These are phyloP conservation scores for Cinara cedri DNA, from an alignment of 2,888 invertebrate genomes.

Conservation along the genomic window DNA sequence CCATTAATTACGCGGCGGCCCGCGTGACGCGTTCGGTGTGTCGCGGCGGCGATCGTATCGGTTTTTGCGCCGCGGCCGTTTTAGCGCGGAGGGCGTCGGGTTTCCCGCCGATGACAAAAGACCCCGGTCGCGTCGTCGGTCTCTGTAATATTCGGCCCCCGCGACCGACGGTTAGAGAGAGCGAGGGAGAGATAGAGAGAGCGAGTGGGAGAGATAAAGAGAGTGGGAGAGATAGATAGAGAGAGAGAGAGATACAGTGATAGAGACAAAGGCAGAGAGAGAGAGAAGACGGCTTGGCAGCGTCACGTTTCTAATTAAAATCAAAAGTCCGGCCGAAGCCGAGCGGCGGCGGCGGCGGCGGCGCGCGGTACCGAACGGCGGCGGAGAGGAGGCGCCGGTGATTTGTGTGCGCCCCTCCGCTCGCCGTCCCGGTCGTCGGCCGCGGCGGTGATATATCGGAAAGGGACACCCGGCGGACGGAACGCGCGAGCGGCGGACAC, in stretches of 20 bases:
- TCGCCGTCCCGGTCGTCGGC: slow-evolving; percentile 10
- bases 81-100: slow-evolving; percentile 6
- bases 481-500: background rate
- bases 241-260: too few relatives aligned
- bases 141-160: background rate
- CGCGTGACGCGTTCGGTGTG: too few relatives aligned
- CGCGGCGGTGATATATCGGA: background rate
- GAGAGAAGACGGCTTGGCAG: too few relatives aligned
- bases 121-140: background rate
- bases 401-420: too few relatives aligned
- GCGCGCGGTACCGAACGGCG: too few relatives aligned
- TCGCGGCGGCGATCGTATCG: slow-evolving; percentile 26
- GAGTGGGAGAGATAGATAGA: background rate
- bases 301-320: slow-evolving; percentile 56
- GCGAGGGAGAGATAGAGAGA: background rate
- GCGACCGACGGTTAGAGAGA: background rate
- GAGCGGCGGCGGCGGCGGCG: background rate
- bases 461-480: background rate
- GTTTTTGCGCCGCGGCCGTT: slow-evolving; percentile 24
- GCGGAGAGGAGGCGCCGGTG: slow-evolving; percentile 10
- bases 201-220: too few relatives aligned
- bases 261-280: background rate
- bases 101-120: slow-evolving; percentile 14
- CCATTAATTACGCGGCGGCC: slow-evolving; percentile 40
- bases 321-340: slow-evolving; percentile 37